Conservation (phyloP, 2,797 vertebrate genomes). For the Gephyroberyx darwinii region DNA sequence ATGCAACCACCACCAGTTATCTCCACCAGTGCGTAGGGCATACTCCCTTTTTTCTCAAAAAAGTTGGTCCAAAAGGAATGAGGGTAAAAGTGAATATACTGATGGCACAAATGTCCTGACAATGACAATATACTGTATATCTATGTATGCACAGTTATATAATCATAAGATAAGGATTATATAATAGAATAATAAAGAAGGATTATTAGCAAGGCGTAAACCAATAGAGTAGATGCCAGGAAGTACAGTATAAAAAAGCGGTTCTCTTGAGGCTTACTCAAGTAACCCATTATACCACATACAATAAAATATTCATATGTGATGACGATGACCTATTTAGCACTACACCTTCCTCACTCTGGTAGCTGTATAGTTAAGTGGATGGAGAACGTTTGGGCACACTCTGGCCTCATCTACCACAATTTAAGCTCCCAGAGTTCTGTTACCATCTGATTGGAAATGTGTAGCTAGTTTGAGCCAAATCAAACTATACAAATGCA, state of each 20-base stretch:
- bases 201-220: constrained; percentile 21
- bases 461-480: constrained; percentile 18
- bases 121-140: not conserved
- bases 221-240: constrained; percentile 26
- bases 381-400: constrained; percentile 21
- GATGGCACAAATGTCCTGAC: not conserved
- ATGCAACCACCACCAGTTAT: no score
- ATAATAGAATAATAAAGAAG: constrained; percentile 41
- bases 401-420: constrained; percentile 20
- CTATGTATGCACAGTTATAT: not conserved
- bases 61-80: no score
- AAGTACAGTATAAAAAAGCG: constrained; percentile 52
- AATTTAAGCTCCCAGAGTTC: constrained; percentile 10
- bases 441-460: constrained; percentile 37
- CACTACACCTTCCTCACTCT: constrained; percentile 48
- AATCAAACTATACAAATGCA: constrained; percentile 8
- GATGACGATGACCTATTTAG: constrained; percentile 75
- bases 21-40: no score
- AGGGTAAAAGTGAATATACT: no score
- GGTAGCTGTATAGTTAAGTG: constrained; percentile 21
- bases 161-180: not conserved
- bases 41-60: no score
- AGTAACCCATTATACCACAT: constrained; percentile 67
- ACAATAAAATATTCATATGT: constrained; percentile 75
- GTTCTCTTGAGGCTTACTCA: constrained; percentile 40